These are phyloP conservation scores for Tokudaia tokunoshimensis DNA, from an alignment of 2,797 vertebrate genomes.

Conservation along the genomic window DNA sequence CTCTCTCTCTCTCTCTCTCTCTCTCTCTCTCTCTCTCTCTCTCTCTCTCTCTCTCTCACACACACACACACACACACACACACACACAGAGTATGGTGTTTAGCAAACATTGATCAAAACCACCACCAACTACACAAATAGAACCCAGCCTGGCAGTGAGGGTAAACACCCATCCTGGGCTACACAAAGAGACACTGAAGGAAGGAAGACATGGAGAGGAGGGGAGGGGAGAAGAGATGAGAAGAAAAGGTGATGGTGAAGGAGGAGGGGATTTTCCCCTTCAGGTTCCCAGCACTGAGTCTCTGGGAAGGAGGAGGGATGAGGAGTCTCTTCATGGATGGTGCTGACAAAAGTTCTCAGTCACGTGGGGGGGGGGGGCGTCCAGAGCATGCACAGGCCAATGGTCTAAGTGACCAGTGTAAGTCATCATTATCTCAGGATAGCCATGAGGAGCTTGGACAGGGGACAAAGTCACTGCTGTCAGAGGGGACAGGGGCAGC, in stretches of 20 bases:
- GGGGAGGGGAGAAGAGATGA: background rate
- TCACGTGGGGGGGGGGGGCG: background rate
- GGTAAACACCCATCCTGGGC: background rate
- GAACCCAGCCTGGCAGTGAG: background rate
- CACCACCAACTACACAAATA: background rate
- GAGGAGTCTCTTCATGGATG: background rate
- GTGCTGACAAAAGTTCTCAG: background rate
- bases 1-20: background rate
- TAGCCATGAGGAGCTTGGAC: background rate
- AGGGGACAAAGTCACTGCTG: background rate
- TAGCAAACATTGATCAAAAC: slow-evolving; percentile 1
- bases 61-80: background rate
- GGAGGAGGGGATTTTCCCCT: background rate
- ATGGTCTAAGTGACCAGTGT: background rate
- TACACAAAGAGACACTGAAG: background rate
- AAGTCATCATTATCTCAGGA: background rate
- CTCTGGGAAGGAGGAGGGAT: background rate
- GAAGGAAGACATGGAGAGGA: background rate
- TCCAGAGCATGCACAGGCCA: background rate
- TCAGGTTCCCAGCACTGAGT: background rate
- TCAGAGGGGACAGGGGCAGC: too few relatives aligned
- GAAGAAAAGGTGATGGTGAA: background rate
- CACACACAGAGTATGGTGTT: background rate
- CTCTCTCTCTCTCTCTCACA: too few relatives aligned
- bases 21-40: background rate